Base-by-base conservation (phyloP, 2,888 invertebrate genomes). In the Drosophila cognata region DNA sequence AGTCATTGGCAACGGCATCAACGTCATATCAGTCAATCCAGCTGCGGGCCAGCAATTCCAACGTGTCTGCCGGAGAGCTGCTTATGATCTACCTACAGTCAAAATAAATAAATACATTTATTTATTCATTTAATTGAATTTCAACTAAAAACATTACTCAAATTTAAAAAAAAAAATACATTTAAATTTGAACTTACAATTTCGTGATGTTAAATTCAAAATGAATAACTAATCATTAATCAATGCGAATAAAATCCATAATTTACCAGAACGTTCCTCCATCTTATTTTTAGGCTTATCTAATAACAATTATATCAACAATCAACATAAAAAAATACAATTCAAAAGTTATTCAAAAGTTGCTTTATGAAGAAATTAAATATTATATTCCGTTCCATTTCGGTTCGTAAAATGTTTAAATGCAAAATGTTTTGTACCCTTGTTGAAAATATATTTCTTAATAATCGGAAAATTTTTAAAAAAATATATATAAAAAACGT, bases 1-100 rank as follows among this genome's bases (percentile, higher is more conserved):
- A 65, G 71, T 73, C 79, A 79, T 63, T 74, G 75, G 71, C 87
- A 77, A 29, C 60, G 41, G 72, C 74, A 69, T 74, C 64, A 52
- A 52, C 58, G 28, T 52, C 63, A 57, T 74, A 79, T 77, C 76
- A 79, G 51, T 58, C 58, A 56, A 59, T 56, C 59, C 59, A 57
- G 71, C 71, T 51, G 21, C 11, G 43, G 61, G 81, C 80, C 18
- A 68, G 33, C 55, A 56, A 35, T 62, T 53, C 35, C 33, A 60
- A 64, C 48, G 58, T 62, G 36, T 38, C 31, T 51, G 11, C 10
- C 25, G 50, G 16, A 55, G 71, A 59, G 71, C 33, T 33, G 61
- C 13, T 59, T 25, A 28, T 35, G 48, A 60, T 48, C 29, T 69
- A 35, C 1, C 13, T 3, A 8, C 41, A 33, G 6, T 11, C n/a